Percentiles rank a stretch among this genome's conserved stretches.
These are phyloP conservation scores for Cynoglossus semilaevis DNA, from an alignment of 2,113 vertebrate genomes.

Conservation along the genomic window DNA sequence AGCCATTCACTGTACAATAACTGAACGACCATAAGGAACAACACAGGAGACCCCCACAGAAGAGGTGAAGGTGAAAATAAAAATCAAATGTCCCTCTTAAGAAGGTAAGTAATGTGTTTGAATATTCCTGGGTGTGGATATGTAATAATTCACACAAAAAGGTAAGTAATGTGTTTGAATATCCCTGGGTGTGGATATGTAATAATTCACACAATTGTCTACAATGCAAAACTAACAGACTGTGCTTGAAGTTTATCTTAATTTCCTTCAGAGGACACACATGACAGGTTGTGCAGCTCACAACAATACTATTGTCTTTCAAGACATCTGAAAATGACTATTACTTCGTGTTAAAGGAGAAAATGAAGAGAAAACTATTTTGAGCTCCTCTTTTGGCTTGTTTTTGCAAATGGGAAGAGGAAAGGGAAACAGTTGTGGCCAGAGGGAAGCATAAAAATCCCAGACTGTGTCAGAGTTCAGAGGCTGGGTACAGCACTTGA, in stretches of 20 bases:
- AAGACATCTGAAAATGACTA: neutral
- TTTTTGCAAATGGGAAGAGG: slow-evolving; percentile 30
- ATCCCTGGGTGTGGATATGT: slow-evolving; percentile 27
- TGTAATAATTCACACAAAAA: slow-evolving; percentile 10
- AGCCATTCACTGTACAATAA: slow-evolving; percentile 5
- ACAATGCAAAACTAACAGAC: too few relatives aligned
- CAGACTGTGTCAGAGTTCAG: slow-evolving; percentile 4
- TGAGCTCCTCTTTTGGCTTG: slow-evolving; percentile 10
- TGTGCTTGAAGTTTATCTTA: too few relatives aligned
- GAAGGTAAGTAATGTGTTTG: too few relatives aligned
- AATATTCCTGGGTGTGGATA: neutral
- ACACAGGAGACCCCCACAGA: neutral
- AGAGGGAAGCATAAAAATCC: slow-evolving; percentile 18
- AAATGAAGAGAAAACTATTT: slow-evolving; percentile 26
- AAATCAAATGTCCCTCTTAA: too few relatives aligned
- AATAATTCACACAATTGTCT: too few relatives aligned
- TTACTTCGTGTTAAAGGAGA: neutral
- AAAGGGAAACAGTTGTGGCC: slow-evolving; percentile 31
- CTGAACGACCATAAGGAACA: slow-evolving; percentile 3
- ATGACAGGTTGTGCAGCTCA: too few relatives aligned
- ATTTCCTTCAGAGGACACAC: too few relatives aligned
- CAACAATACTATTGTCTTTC: too few relatives aligned
- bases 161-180: slow-evolving; percentile 10
- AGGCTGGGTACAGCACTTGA: neutral
- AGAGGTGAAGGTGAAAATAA: too few relatives aligned